Base-by-base conservation (phyloP, 2,113 vertebrate genomes). In the Dromaius novaehollandiae region DNA sequence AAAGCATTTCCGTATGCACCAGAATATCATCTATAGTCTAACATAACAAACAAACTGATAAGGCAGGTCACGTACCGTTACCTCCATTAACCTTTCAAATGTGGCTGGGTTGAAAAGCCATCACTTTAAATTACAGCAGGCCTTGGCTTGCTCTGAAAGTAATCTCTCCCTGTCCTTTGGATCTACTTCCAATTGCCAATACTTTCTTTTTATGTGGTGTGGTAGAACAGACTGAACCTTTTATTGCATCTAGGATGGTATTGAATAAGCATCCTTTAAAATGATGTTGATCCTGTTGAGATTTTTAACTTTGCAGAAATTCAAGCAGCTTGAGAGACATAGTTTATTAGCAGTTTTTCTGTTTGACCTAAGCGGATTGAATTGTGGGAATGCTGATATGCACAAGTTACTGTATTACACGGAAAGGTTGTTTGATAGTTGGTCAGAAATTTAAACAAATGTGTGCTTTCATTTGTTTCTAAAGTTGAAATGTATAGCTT, bases 341-440 rank as follows among this genome's bases (percentile, higher is more conserved):
- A 3, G 73, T 73, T 95, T 90, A 90, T 89, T 90, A 70, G 24
- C 65, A 21, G 13, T 74, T 94, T 70, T 38, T 50, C 69, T 94
- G 77, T 50, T 44, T 73, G 51, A 46, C n/a, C 64, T 78, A 44
- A 66, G 55, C 25, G 60, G 60, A 38, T 89, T 1, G 1, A 94
- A 78, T 46, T 26, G 89, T 42, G 53, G 68, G 60, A 86, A 77
- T 63, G 84, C 64, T 89, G 84, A 53, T 84, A 53, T 17, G 84
- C 89, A 83, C 36, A 89, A 77, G 64, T 51, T 73, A 11, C 60
- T 50, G 44, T 50, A 7, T 73, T 48, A 83, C 21, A 6, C 81
- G 48, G 58, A 85, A 61, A 80, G 26, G 48, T 82, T 71, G 73
- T 64, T 88, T 60, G 63, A 73, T 34, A 44, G 20, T 71, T 87